A percentile compares a stretch with the other conserved stretches of the same genome.
Evolutionary conservation across 2,888 invertebrate species (phyloP).

Genomic region (Ormyrus labotus): DNA sequence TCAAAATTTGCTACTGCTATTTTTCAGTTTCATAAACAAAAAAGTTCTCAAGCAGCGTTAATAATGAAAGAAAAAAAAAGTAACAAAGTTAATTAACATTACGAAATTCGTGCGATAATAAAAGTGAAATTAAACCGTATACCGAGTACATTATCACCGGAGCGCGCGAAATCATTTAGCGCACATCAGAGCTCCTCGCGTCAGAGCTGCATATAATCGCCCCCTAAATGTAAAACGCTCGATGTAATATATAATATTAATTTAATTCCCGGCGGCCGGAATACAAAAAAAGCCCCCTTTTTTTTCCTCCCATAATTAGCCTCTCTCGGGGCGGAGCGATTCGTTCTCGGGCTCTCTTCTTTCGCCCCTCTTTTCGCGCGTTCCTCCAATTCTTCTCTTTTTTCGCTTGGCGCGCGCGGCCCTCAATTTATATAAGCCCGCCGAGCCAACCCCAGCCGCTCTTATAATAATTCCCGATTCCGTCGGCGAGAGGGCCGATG

Average conservation of each 20-base stretch:
- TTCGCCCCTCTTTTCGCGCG: conserved; percentile 21
- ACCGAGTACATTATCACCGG: background rate
- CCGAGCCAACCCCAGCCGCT: conserved; percentile 63
- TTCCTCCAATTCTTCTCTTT: conserved; percentile 7
- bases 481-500: conserved; percentile 65
- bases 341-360: conserved; percentile 13
- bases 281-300: background rate
- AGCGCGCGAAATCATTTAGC: background rate
- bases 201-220: conserved; percentile 14
- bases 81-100: background rate
- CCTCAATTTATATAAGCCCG: conserved; percentile 67
- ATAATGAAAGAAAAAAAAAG: too few species aligned
- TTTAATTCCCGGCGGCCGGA: conserved; percentile 2
- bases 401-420: conserved; percentile 23
- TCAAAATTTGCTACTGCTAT: too few species aligned
- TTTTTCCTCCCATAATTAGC: conserved; percentile 31
- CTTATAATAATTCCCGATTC: conserved; percentile 75
- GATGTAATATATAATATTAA: conserved; percentile 31
- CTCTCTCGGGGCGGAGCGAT: conserved; percentile 22
- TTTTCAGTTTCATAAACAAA: too few species aligned
- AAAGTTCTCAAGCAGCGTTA: too few species aligned
- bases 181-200: background rate
- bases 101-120: background rate
- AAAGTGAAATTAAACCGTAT: background rate
- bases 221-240: conserved; percentile 29